Evolutionary conservation across 2,888 invertebrate species (phyloP), one percentile per base, ranked within the genome.

Genomic region (Zootermopsis nevadensis): DNA sequence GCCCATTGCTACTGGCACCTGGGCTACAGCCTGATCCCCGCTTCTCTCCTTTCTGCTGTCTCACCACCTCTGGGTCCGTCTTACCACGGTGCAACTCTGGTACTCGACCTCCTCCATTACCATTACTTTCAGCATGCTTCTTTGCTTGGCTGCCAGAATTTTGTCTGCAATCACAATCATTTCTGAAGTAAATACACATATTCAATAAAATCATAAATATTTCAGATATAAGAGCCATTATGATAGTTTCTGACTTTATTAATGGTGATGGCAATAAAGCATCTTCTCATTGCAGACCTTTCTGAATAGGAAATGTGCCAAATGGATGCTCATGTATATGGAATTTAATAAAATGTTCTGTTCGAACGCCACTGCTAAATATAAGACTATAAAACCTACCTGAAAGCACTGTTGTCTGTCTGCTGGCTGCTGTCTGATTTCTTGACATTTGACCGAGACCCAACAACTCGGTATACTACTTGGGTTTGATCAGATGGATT

Each of bases 401-500:
- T 90, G 87, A 91, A 91, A 80, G 90, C 90, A 86, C 90, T 90
- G 86, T 88, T 90, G 81, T 91, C 91, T 1, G 91, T 91, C 87
- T 91, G 91, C 86, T 91, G 91, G 24, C 91, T 90, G 85, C 91
- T 91, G 87, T 91, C 91, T 19, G 91, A 89, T 86, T 92, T 92
- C 86, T 87, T 88, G 74, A 87, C 86, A 42, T 87, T 86, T 6
- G 87, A 86, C 31, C 87, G 86, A 6, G 87, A 86, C 35, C 87
- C 86, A 60, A 88, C 87, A 42, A 88, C 87, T 81, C 88, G 85
- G 85, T 87, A 88, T 33, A 88, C 87, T 27, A 87, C 87, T 55
- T 84, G 84, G 6, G 83, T 84, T 42, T 76, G 76, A 38, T 84
- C 84, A 1, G 84, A 82, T 19, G 77, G 74, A 76, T 33, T 80